These are phyloP conservation scores for Adrianichthys oophorus DNA, from an alignment of 2,797 vertebrate genomes.

Conservation along the genomic window DNA sequence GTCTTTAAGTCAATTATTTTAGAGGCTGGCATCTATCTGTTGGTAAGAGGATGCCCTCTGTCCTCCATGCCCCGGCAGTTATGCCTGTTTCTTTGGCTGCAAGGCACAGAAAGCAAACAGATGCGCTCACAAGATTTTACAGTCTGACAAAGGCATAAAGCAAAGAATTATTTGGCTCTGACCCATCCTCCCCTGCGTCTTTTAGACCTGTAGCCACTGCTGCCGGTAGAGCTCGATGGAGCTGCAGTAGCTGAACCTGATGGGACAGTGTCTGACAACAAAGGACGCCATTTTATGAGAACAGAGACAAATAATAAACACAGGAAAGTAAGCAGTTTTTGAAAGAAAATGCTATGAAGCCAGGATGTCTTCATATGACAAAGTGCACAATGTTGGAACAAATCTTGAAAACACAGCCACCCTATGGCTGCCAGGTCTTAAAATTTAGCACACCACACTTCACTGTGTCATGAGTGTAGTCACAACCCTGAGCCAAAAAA, in stretches of 20 bases:
- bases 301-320: slow-evolving; percentile 16
- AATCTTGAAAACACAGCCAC: neutral
- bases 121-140: slow-evolving; percentile 1
- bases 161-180: slow-evolving; percentile 12
- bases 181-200: slow-evolving; percentile 4
- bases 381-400: neutral
- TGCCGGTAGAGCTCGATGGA: slow-evolving; percentile 7
- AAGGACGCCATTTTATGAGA: neutral
- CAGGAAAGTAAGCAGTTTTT: slow-evolving; percentile 5
- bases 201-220: neutral
- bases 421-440: too few relatives aligned
- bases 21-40: too few relatives aligned
- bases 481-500: too few relatives aligned
- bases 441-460: too few relatives aligned
- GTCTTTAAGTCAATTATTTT: too few relatives aligned
- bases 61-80: neutral
- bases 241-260: slow-evolving; percentile 10
- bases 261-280: slow-evolving; percentile 10
- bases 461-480: too few relatives aligned
- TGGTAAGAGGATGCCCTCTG: neutral
- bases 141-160: slow-evolving; percentile 23
- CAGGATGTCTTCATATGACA: neutral
- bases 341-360: neutral
- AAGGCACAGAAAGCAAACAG: neutral
- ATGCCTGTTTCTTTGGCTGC: slow-evolving; percentile 6